Base-by-base conservation (phyloP, 1,140 invertebrate genomes). In the Sarcophaga bullata region DNA sequence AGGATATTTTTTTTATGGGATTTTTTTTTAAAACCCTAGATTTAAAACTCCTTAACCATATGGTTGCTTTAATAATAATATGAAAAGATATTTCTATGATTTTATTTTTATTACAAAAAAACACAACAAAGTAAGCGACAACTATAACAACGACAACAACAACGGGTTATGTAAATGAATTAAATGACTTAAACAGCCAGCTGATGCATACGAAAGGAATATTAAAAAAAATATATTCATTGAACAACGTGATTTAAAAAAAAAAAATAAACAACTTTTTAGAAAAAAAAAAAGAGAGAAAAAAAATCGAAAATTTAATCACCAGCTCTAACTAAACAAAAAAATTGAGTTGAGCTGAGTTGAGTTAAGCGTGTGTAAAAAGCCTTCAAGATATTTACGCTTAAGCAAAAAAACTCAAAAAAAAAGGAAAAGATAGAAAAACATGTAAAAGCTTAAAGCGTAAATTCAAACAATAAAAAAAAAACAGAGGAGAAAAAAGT, bases 401-500 rank as follows among this genome's bases (percentile, higher is more conserved):
- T 76, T 78, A 50, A 78, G 75, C 25, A 37, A 37, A 37, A 37
- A 37, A 37, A 37, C 25, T 37, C 1, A 37, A 37, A 37, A 37
- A 37, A 37, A 37, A 37, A 37, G 4, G 25, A 37, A 37, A 37
- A 37, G 25, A 37, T 37, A 37, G 25, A 37, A 37, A 50, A 78
- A 78, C 75, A 78, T 52, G 75, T 78, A 78, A 76, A 76, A 49
- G 75, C 75, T 78, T 78, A 11, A 52, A 78, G 75, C 75, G 48
- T 19, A 78, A 78, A 78, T 78, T 78, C 50, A 50, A 52, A 78
- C n/a, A 52, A 17, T 9, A 47, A 73, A 47, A 15, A 73, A 73
- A 73, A 73, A 47, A 73, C 3, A 1, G 2, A 6, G 17, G 6
- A 11, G 73, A 25, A 48, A 17, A 13, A 76, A 48, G 15, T 47